Base-by-base conservation (phyloP, 2,113 vertebrate genomes). In the Hydrolagus affinis region DNA sequence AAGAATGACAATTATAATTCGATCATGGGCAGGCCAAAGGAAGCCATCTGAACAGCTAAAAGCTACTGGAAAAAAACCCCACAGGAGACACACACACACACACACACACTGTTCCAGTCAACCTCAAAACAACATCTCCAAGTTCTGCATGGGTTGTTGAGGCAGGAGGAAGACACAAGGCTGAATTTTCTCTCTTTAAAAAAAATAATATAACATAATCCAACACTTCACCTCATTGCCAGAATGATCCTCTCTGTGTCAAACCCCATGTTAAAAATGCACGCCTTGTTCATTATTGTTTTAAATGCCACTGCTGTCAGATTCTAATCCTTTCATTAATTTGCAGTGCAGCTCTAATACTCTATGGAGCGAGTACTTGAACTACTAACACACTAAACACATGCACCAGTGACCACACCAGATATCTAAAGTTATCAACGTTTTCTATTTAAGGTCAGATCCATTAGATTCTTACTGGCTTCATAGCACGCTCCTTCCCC, bases 141-240 rank as follows among this genome's bases (percentile, higher is more conserved):
- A 60, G n/a, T 25, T 25, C 56, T 60, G 3, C 19, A 57, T 17
- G 21, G n/a, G 32, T 32, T 44, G 30, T 74, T 44, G 44, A 74
- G 72, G 30, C 14, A 74, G 72, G 9, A 21, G 1, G 8, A 56
- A 60, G 19, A 59, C 57, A 60, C 57, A 60, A 78, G 23, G 0
- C 7, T 4, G 21, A 23, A 21, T 59, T n/a, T 21, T 56, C 3
- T 44, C 1, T 1, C 10, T 60, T 19, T 60, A 57, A 44, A 75
- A 32, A 75, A 75, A 75, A 28, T 17, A 10, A 75, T 30, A 56
- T n/a, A 44, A 75, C 73, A 75, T 44, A 75, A 75, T 75, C 73
- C n/a, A 75, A 75, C 56, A 19, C 32, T 75, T 19, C 19, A 10
- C 32, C 11, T 75, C 17, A 15, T 44, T 75, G 32, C 17, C 73